phyloP scores from a whole-genome alignment of 2,797 vertebrate species.

The Muscicapa comitata region DNA sequence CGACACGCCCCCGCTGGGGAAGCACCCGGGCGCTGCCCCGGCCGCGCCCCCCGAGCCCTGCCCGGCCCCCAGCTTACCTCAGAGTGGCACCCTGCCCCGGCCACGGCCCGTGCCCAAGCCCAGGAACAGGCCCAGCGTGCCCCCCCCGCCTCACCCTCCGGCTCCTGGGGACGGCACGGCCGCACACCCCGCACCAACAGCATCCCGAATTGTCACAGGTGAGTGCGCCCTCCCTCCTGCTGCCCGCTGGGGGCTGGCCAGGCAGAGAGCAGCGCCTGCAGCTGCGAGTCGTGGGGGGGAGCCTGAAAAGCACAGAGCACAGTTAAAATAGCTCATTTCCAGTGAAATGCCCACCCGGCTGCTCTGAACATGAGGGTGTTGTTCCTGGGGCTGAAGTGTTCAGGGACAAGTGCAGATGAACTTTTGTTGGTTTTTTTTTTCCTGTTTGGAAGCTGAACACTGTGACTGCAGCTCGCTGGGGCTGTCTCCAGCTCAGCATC shows the following conservation, averaged over 20 bases:
- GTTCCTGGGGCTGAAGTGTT: neutral
- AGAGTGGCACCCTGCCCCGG: slow-evolving; percentile 83
- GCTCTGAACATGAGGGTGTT: neutral
- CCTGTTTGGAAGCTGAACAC: neutral
- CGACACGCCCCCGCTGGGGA: slow-evolving; percentile 82
- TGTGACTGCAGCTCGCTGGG: neutral
- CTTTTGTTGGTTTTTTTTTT: neutral
- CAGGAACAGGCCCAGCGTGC: slow-evolving; percentile 87
- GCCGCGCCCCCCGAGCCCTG: slow-evolving; percentile 33
- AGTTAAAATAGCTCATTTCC: neutral
- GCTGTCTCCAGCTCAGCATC: neutral
- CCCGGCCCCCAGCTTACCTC: slow-evolving; percentile 61
- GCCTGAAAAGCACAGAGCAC: neutral
- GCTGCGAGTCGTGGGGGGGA: neutral
- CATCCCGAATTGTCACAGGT: slow-evolving; percentile 90
- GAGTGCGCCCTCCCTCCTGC: neutral
- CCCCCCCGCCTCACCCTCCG: slow-evolving; percentile 89
- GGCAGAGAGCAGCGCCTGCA: neutral
- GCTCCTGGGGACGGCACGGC: slow-evolving; percentile 44
- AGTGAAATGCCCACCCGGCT: neutral
- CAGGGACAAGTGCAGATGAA: neutral
- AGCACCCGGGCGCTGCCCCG: slow-evolving; percentile 1
- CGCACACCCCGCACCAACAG: slow-evolving; percentile 69
- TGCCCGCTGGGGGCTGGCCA: too few relatives aligned
- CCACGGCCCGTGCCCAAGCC: slow-evolving; percentile 91